phyloP scores from a whole-genome alignment of 2,113 vertebrate species.

The Macquaria australasica region DNA sequence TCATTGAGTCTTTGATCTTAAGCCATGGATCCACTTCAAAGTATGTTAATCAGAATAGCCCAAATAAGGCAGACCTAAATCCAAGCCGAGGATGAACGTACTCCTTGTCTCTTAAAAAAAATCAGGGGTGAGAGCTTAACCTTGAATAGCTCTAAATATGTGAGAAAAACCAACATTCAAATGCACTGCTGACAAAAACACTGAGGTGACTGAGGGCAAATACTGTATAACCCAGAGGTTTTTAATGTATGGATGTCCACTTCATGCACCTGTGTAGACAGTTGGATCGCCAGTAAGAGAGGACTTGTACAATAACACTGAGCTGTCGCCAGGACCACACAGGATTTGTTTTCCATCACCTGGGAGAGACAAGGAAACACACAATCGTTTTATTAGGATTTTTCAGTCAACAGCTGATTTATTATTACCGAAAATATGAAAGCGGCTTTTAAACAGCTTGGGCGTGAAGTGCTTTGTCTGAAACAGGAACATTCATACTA shows the following conservation, averaged over 20 bases:
- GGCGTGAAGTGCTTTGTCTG: constrained; percentile 9
- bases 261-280: constrained; percentile 87
- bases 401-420: constrained; percentile 30
- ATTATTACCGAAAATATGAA: constrained; percentile 22
- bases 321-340: constrained; percentile 88
- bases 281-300: constrained; percentile 77
- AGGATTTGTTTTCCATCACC: constrained; percentile 89
- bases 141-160: constrained; percentile 4
- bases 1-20: constrained; percentile 43
- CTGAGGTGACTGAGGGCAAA: constrained; percentile 30
- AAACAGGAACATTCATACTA: constrained; percentile 3
- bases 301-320: constrained; percentile 84
- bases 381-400: constrained; percentile 32
- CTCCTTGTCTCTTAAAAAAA: constrained; percentile 13
- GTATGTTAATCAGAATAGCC: constrained; percentile 21
- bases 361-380: constrained; percentile 71
- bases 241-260: constrained; percentile 14
- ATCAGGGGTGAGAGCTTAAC: background rate
- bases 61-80: constrained; percentile 27
- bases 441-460: background rate
- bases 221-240: constrained; percentile 14
- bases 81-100: background rate
- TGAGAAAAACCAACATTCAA: background rate
- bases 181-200: background rate
- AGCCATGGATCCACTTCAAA: constrained; percentile 51